Conservation (phyloP, 2,113 vertebrate species). For the Caloenas nicobarica region DNA sequence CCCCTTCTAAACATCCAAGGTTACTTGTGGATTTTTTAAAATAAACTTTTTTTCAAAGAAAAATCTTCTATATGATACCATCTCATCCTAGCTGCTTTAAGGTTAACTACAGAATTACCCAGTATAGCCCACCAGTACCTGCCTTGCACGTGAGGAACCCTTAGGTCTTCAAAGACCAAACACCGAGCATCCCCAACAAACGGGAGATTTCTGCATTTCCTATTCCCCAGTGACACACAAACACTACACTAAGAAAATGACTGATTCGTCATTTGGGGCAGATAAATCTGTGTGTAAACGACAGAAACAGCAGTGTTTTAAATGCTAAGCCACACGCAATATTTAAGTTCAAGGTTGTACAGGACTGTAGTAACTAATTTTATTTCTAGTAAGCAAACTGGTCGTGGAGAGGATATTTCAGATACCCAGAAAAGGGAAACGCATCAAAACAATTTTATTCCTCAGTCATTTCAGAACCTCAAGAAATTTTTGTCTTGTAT, state of each 20-base stretch:
- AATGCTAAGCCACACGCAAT: neutral
- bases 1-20: neutral
- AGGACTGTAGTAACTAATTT: neutral
- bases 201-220: neutral
- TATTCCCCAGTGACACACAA: neutral
- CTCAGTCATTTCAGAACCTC: neutral
- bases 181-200: neutral
- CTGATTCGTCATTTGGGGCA: neutral
- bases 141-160: neutral
- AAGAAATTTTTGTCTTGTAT: neutral
- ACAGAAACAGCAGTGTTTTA: neutral
- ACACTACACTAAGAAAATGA: neutral
- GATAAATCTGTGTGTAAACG: neutral
- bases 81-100: neutral
- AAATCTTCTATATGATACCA: neutral
- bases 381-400: neutral
- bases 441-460: neutral
- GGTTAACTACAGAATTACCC: neutral
- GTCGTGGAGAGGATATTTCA: neutral
- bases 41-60: neutral
- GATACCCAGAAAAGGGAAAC: neutral
- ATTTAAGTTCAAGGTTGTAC: neutral
- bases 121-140: neutral
- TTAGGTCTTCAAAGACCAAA: neutral
- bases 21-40: neutral